Evolutionary conservation across 2,113 vertebrate species (phyloP), one percentile per base, ranked within the genome.

Genomic region (Pedetes capensis): DNA sequence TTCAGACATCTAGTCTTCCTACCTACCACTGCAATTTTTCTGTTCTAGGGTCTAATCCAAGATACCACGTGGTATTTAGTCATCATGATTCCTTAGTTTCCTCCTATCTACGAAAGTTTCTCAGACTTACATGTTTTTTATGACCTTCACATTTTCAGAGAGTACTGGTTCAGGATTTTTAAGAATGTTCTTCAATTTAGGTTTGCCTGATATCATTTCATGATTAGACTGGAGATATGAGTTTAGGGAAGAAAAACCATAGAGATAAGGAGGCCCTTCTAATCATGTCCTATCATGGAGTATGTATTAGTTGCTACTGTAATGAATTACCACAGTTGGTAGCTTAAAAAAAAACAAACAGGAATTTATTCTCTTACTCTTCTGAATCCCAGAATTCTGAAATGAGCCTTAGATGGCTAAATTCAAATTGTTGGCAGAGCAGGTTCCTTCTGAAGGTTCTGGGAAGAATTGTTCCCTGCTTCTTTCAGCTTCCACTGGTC

Each of bases 311-410:
- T 37, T 87, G 39, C 64, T 96, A 55, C 37, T 76, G 3, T 85
- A 68, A 91, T 49, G 59, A 96, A 51, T 89, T 71, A 75, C 22
- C 20, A 76, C 49, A 49, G 37, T 81, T 76, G 47, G 61, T 63
- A 42, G 2, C 49, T 87, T 75, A 84, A 63, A 92, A 79, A 37
- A 87, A 84, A 63, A 92, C 74, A 37, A 87, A 86, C 16, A 93
- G 39, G 51, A 93, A 95, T 84, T 6, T 80, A 63, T 90, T 83
- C 34, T 89, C 39, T 92, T 71, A 74, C 7, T 88, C 44, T 34
- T 85, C 47, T 37, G 18, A 51, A 95, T 76, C 27, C 49, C 37
- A 75, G 42, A 64, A 85, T n/a, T 95, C 66, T 68, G 44, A 82
- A 91, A 86, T 69, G 69, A 86, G 27, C 12, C 47, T 89, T 78